Evolutionary conservation across 2,113 vertebrate genomes (phyloP), one percentile per base, ranked within the genome.

Genomic region (Cavia aperea): DNA sequence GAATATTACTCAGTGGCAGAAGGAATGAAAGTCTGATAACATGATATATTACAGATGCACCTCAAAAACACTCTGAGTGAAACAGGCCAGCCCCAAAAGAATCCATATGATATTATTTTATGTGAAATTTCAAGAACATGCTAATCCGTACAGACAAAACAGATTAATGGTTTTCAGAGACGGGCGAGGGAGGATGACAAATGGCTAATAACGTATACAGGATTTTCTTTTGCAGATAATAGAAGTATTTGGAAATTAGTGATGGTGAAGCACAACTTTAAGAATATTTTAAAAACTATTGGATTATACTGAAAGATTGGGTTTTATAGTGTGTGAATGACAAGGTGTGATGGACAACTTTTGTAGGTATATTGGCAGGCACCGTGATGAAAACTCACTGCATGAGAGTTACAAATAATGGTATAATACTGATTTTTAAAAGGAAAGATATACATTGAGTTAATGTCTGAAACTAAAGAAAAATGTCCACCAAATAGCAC

Each of bases 401-500:
- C 66, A 86, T 21, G 63, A 77, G 84, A 86, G 82, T 94, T 81
- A 87, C 46, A 88, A 94, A 93, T 90, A 92, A 90, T 16, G 70
- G 36, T 91, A 95, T 78, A 36, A 56, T 54, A 93, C 62, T 92
- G 29, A 77, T 77, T 77, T 77, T 49, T 49, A 94, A 94, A 66
- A 89, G 51, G 43, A 92, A 60, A 96, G 85, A 94, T 92, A 89
- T 2, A 89, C 62, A 68, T 78, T 90, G 92, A 82, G 81, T 86
- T 90, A 78, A 94, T 9, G 18, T 96, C 75, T 94, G 94, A 96
- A 89, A 94, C 95, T 88, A 96, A 97, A 97, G 84, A 86, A 97
- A 95, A 96, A 95, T 97, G 97, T 93, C 96, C 79, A 93, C 93
- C 97, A 97, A 97, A 97, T 91, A 95, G 96, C 96, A 96, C 92